These are phyloP conservation scores for Pangasius sanitwongsei DNA, from an alignment of 2,797 vertebrate genomes.

Conservation along the genomic window DNA sequence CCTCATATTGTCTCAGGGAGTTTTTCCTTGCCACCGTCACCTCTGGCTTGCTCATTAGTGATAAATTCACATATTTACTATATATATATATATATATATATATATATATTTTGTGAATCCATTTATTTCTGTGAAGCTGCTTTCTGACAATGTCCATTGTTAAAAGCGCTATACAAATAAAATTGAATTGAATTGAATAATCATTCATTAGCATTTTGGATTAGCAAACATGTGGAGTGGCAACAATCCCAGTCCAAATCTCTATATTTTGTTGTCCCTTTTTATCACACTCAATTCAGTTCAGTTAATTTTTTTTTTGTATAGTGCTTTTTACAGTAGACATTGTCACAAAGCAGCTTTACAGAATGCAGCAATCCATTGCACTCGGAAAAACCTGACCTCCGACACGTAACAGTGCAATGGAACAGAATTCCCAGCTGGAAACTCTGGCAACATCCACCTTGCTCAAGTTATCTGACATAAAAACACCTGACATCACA, in stretches of 20 bases:
- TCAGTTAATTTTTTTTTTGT: neutral
- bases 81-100: too few species aligned
- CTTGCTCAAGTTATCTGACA: neutral
- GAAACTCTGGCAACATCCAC: neutral
- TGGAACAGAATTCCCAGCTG: neutral
- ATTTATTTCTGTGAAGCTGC: too few species aligned
- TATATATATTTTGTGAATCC: too few species aligned
- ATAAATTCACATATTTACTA: too few species aligned
- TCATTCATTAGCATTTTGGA: conserved; percentile 10
- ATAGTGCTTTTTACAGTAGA: neutral
- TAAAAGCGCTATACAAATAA: too few species aligned
- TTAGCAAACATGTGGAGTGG: neutral
- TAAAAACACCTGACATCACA: neutral
- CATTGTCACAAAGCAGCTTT: neutral
- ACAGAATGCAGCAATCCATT: neutral
- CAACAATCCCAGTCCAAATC: neutral
- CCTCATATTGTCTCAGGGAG: too few species aligned
- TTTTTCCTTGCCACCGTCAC: too few species aligned
- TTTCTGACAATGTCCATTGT: too few species aligned
- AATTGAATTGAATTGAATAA: too few species aligned
- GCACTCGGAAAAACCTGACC: neutral
- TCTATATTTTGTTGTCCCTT: neutral
- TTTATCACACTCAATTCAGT: neutral
- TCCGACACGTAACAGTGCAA: neutral
- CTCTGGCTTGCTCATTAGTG: too few species aligned